These are phyloP conservation scores for Hesperophylax magnus DNA, from an alignment of 1,140 invertebrate genomes.

Conservation along the genomic window DNA sequence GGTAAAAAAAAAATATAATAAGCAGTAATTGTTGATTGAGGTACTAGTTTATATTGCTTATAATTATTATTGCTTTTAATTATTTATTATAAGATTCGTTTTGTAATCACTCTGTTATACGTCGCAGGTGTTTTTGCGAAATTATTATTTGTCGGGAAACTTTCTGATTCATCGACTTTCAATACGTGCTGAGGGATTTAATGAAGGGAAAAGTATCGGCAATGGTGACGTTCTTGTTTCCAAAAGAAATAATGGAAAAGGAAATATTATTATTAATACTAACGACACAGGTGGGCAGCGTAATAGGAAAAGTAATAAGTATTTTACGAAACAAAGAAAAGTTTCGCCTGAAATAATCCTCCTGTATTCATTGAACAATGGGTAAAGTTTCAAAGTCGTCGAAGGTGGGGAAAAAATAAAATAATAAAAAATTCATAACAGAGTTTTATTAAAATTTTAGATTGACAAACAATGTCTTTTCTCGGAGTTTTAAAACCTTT, in stretches of 20 bases:
- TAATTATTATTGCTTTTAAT: too few species aligned
- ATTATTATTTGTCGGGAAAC: slow-evolving; percentile 24
- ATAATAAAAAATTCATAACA: too few species aligned
- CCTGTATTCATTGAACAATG: neutral
- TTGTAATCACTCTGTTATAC: neutral
- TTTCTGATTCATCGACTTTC: slow-evolving; percentile 34
- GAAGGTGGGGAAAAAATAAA: neutral
- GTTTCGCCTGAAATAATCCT: neutral
- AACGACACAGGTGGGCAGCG: slow-evolving; percentile 1
- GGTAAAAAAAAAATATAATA: too few species aligned
- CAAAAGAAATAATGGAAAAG: slow-evolving; percentile 4
- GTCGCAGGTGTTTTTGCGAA: slow-evolving; percentile 10
- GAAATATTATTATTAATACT: too few species aligned
- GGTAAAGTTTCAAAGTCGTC: slow-evolving; percentile 4
- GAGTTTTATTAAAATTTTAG: too few species aligned
- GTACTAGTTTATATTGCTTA: too few species aligned
- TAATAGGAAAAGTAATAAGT: slow-evolving; percentile 9
- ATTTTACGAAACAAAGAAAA: slow-evolving; percentile 7
- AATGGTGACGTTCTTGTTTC: slow-evolving; percentile 4
- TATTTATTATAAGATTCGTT: neutral
- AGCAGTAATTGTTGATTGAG: too few species aligned
- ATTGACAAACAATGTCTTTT: too few species aligned
- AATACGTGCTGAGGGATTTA: slow-evolving; percentile 4
- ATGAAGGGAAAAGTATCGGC: neutral
- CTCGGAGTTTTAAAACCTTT: too few species aligned